These are phyloP conservation scores for Montipora foliosa DNA, from an alignment of 64 coral and sea anemone genomes.

Conservation along the genomic window DNA sequence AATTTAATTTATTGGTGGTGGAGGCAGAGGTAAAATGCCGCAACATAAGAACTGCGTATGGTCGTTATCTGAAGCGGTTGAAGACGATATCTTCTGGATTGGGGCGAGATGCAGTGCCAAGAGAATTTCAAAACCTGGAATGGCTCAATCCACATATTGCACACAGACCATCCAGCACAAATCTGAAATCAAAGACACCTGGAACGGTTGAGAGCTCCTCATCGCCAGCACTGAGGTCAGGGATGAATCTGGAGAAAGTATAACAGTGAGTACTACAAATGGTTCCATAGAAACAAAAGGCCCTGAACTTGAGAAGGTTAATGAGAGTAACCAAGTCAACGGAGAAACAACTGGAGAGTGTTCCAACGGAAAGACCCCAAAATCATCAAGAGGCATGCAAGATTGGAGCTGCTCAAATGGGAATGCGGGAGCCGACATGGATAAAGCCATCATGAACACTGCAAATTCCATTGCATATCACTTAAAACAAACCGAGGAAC, in stretches of 20 bases:
- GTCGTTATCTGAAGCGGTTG: too few species aligned
- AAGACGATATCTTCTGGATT: too few species aligned
- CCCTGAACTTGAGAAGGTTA: not conserved
- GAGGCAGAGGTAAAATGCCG: too few species aligned
- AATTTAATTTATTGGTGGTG: too few species aligned
- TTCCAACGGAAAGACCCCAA: not conserved
- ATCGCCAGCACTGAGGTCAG: not conserved
- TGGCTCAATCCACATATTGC: too few species aligned
- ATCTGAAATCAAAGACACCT: too few species aligned
- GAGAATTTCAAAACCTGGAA: too few species aligned
- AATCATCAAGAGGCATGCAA: conserved; percentile 10
- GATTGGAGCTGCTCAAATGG: not conserved
- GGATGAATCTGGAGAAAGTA: not conserved
- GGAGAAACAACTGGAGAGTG: conserved; percentile 24
- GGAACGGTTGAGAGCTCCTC: not conserved
- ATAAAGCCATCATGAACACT: conserved; percentile 19
- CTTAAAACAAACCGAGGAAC: too few species aligned
- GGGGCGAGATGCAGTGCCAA: too few species aligned
- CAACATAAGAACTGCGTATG: too few species aligned
- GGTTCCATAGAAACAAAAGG: too few species aligned
- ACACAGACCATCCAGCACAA: too few species aligned
- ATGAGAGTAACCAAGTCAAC: conserved; percentile 12
- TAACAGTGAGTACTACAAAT: not conserved
- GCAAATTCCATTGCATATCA: not conserved
- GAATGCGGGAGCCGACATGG: conserved; percentile 3